Evolutionary conservation across 2,797 vertebrate genomes (phyloP).

Genomic region (Alcedo quadribrachys): DNA sequence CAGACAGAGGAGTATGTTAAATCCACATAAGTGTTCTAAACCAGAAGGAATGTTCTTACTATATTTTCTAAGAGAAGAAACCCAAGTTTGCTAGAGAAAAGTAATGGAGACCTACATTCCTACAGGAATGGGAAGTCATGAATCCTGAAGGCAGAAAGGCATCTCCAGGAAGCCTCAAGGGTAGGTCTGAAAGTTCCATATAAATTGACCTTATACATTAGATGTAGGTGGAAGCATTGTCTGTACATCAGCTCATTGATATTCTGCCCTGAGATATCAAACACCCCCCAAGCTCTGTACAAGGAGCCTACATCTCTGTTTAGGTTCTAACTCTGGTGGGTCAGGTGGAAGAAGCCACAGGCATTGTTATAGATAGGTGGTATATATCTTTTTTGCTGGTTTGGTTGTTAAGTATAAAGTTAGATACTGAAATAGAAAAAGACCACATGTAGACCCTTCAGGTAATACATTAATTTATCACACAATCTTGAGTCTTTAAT

Average conservation of each 20-base stretch:
- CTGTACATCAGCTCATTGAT: not conserved
- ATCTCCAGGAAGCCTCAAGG: not conserved
- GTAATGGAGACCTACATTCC: not conserved
- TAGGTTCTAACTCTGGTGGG: not conserved
- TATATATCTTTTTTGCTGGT: not conserved
- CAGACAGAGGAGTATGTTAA: not conserved
- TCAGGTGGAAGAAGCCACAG: not conserved
- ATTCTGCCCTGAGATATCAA: not conserved
- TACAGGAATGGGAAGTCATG: not conserved
- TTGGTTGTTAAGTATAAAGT: not conserved
- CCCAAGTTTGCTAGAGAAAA: not conserved
- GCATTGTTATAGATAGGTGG: not conserved
- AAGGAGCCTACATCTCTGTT: not conserved
- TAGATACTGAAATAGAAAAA: not conserved
- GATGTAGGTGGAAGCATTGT: not conserved
- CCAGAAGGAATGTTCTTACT: not conserved
- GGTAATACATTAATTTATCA: not conserved
- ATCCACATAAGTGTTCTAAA: not conserved
- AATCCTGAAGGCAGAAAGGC: not conserved
- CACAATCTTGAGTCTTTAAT: not conserved
- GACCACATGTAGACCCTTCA: not conserved
- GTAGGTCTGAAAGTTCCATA: not conserved
- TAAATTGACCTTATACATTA: not conserved
- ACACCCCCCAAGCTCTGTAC: not conserved
- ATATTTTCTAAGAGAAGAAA: not conserved